Percentiles rank a stretch among this genome's conserved stretches.
These are phyloP conservation scores for Torymus tubicola DNA, from an alignment of 2,888 invertebrate species.

Conservation along the genomic window DNA sequence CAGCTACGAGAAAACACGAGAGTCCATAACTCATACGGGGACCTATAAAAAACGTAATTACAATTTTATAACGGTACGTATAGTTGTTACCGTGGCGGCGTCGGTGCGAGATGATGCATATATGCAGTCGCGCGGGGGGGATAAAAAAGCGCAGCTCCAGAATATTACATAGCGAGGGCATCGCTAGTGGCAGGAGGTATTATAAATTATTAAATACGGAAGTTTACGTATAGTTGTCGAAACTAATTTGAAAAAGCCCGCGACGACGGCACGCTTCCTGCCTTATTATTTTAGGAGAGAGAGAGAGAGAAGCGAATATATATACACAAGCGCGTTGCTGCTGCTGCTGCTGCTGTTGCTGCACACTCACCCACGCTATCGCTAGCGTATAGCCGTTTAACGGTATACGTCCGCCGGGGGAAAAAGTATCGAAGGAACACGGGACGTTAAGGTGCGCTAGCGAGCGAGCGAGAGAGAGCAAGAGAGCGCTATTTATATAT, in stretches of 20 bases:
- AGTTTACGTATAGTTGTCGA: not conserved
- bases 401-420: not conserved
- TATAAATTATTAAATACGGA: conserved; percentile 13
- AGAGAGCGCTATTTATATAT: not conserved
- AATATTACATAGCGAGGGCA: no score
- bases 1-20: conserved; percentile 30
- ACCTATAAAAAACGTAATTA: conserved; percentile 49
- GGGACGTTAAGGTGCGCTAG: no score
- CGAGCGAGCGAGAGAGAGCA: no score
- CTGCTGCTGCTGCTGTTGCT: not conserved
- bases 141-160: conserved; percentile 9
- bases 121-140: not conserved
- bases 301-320: no score
- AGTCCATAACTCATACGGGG: conserved; percentile 45
- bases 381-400: no score
- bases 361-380: no score
- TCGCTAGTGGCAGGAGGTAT: not conserved
- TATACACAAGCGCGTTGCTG: not conserved
- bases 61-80: conserved; percentile 53
- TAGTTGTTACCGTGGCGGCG: conserved; percentile 22
- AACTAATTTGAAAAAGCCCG: not conserved
- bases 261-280: not conserved
- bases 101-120: conserved; percentile 25
- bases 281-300: no score
- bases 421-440: not conserved